These are phyloP conservation scores for Tokudaia tokunoshimensis DNA, from an alignment of 2,797 vertebrate genomes.

Conservation along the genomic window DNA sequence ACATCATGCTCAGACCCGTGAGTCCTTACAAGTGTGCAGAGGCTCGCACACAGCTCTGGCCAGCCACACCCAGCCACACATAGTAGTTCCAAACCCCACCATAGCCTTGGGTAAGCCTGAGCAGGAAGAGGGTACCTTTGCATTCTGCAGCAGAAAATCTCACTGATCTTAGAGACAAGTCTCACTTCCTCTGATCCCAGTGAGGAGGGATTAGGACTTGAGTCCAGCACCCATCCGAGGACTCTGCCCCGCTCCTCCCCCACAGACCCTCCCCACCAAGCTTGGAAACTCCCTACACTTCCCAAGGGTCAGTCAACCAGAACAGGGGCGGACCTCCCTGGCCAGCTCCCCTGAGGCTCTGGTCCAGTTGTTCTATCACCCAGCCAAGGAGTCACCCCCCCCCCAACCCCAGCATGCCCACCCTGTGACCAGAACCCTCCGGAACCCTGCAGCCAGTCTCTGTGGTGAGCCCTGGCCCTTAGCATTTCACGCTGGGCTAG, in stretches of 20 bases:
- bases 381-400: neutral
- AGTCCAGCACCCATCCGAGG: conserved; percentile 47
- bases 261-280: conserved; percentile 45
- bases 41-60: neutral
- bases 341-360: conserved; percentile 19
- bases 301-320: conserved; percentile 81
- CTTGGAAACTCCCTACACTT: conserved; percentile 85
- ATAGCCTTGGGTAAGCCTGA: neutral
- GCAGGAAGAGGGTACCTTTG: neutral
- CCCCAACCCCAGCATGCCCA: neutral
- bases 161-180: neutral
- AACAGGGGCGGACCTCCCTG: conserved; percentile 71
- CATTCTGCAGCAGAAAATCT: neutral
- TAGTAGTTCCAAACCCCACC: neutral
- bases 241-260: conserved; percentile 39
- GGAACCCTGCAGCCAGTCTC: neutral
- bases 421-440: neutral
- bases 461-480: neutral
- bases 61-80: neutral
- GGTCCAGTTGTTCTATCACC: neutral
- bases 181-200: neutral
- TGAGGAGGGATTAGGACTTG: conserved; percentile 36
- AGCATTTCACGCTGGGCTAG: neutral
- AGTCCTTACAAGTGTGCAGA: neutral
- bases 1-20: neutral